Base-by-base conservation (phyloP, 2,888 invertebrate genomes). In the Euclidia mi region DNA sequence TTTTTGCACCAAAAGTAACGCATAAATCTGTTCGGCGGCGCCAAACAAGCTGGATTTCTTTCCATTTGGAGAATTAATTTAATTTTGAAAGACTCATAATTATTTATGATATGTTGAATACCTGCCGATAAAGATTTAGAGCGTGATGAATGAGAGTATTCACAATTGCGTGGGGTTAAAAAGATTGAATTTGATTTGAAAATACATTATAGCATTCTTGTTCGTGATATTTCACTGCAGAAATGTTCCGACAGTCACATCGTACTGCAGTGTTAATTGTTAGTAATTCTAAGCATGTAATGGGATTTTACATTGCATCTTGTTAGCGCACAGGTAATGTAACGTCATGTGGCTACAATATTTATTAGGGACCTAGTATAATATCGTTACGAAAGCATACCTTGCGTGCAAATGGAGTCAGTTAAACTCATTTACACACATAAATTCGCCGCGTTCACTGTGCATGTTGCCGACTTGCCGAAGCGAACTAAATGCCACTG, bases 1-100 rank as follows among this genome's bases (percentile, higher is more conserved):
- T 78, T 76, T 78, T 78, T 71, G 67, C 76, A 69, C 65, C 34
- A 44, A 61, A n/a, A 67, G 59, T 73, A 63, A 53, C 56, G 48
- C 66, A 78, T 74, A 73, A 76, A 77, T 76, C 67, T 76, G 73
- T 71, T 71, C 45, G 47, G 52, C 44, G 18, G 55, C 41, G 46
- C 55, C 57, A 66, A 68, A 61, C 47, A 51, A 59, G 48, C 50
- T 18, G 32, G 2, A 52, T 50, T 60, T 65, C 52, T 68, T 65
- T 56, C 7, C 45, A 11, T 53, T 61, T 44, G 6, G 4, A 7
- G 11, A 55, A 45, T 47, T 67, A 58, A 65, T 65, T 65, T 46
- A 34, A 31, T 40, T 51, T 63, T 59, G 20, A 59, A 71, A 51
- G 43, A 41, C 28, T 28, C 35, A 15, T 56, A 11, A 41, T 55